Percentiles rank a stretch among this genome's conserved stretches.
These are phyloP conservation scores for Montipora efflorescens DNA, from an alignment of 64 coral and sea anemone species.

Conservation along the genomic window DNA sequence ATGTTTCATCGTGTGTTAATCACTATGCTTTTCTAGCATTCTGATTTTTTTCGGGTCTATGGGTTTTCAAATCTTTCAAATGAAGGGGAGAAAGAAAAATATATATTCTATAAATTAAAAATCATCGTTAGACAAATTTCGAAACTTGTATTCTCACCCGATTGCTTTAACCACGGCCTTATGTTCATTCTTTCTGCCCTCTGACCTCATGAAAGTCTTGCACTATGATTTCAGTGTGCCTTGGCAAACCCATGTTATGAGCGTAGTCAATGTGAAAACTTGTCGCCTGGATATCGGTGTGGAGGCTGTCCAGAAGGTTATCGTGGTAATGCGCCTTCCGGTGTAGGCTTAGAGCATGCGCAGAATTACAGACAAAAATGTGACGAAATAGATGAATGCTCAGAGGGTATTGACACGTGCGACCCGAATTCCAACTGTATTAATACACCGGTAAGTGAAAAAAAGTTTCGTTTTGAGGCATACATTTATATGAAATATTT, in stretches of 20 bases:
- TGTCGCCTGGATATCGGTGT: slow-evolving; percentile 93
- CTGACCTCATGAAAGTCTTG: background rate
- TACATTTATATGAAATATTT: too few species aligned
- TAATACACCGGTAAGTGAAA: slow-evolving; percentile 79
- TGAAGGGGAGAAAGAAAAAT: too few species aligned
- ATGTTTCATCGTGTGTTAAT: too few species aligned
- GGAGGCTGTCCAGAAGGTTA: slow-evolving; percentile 90
- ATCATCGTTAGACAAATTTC: too few species aligned
- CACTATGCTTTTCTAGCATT: too few species aligned
- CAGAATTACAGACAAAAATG: slow-evolving; percentile 84
- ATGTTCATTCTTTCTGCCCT: background rate
- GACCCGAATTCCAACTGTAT: slow-evolving; percentile 93
- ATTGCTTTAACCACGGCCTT: too few species aligned
- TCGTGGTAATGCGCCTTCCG: slow-evolving; percentile 94
- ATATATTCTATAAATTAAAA: too few species aligned
- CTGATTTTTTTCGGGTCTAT: too few species aligned
- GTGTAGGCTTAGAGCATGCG: slow-evolving; percentile 84
- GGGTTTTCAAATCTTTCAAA: too few species aligned
- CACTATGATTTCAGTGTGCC: slow-evolving; percentile 54
- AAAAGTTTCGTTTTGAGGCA: too few species aligned
- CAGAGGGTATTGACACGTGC: slow-evolving; percentile 77
- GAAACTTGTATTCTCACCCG: too few species aligned
- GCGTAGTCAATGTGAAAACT: slow-evolving; percentile 70
- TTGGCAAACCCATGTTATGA: slow-evolving; percentile 83
- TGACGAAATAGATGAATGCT: slow-evolving; percentile 92